Evolutionary conservation across 2,888 invertebrate genomes (phyloP), one percentile per base, ranked within the genome.

Genomic region (Euclidia mi): DNA sequence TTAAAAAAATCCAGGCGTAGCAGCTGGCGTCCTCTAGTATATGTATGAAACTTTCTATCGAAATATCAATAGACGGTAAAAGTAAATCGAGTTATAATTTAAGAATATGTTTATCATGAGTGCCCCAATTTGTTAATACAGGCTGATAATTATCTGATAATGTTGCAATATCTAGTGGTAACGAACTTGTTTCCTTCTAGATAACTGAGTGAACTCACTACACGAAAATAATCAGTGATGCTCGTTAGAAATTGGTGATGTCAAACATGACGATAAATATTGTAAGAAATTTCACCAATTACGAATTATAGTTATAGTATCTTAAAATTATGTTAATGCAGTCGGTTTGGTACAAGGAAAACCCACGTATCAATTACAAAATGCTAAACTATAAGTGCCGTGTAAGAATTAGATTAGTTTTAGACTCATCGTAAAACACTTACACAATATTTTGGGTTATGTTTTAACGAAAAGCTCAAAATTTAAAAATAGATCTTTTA

Each of bases 221-320:
- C 10, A 20, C 31, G 18, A 50, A 49, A 29, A 38, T 40, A 40
- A 51, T 31, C 17, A 50, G 34, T 67, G 58, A n/a, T n/a, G n/a
- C n/a, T 70, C 52, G 63, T 57, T 46, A 50, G 53, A 63, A 64
- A 63, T 46, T 57, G 53, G 35, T 81, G 67, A 78, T 70, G 71
- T 73, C 65, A 72, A 65, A 41, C 14, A 37, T 67, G 66, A 73
- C 67, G 71, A 61, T 56, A 61, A 56, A 25, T 65, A 49, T 72
- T 71, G 72, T 53, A 53, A 50, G 75, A 79, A 43, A 61, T 44
- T 66, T 45, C 61, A 47, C 48, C 15, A 52, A 48, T 45, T 56
- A 64, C 43, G 41, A 44, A 44, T 47, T 29, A 44, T 44, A 12
- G 31, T 35, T 61, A n/a, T n/a, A n/a, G n/a, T n/a, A 68, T 59